Evolutionary conservation across 2,113 vertebrate species (phyloP).

Genomic region (Pachyramphus minor): DNA sequence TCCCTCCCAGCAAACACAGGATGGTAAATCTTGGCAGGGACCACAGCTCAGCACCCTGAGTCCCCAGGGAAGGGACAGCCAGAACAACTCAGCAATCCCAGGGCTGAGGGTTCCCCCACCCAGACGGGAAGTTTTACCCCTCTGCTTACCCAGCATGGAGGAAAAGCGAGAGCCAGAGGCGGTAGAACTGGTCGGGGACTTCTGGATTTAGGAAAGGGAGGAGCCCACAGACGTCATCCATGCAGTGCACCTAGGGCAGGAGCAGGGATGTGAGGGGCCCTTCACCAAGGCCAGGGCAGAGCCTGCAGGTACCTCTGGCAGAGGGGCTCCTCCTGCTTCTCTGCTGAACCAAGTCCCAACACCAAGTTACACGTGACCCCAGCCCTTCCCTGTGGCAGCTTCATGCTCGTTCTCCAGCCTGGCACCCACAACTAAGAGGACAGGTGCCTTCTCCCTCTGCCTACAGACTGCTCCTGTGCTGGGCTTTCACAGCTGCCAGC

Average conservation of each 20-base stretch:
- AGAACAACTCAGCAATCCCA: not conserved
- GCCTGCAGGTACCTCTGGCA: not conserved
- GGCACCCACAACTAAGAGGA: not conserved
- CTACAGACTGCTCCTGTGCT: not conserved
- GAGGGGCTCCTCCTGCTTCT: not conserved
- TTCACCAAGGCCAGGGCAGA: not conserved
- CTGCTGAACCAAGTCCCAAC: not conserved
- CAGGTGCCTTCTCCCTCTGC: not conserved
- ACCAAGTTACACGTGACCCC: fast-evolving
- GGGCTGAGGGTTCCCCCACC: not conserved
- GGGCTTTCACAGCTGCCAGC: not conserved
- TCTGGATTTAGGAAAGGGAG: conserved; percentile 97
- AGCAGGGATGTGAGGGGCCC: not conserved
- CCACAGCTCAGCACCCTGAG: not conserved
- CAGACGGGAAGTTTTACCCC: not conserved
- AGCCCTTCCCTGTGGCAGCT: not conserved
- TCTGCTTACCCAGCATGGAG: conserved; percentile 89
- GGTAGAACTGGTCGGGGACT: conserved; percentile 98
- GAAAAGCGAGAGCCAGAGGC: conserved; percentile 97
- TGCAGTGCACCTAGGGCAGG: conserved; percentile 89
- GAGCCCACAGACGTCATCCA: conserved; percentile 97
- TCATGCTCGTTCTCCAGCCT: not conserved
- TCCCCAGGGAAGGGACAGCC: not conserved
- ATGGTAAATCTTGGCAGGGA: not conserved
- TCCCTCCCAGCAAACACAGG: not conserved